Conservation (phyloP, 2,888 invertebrate genomes). For the Hesperia comma region DNA sequence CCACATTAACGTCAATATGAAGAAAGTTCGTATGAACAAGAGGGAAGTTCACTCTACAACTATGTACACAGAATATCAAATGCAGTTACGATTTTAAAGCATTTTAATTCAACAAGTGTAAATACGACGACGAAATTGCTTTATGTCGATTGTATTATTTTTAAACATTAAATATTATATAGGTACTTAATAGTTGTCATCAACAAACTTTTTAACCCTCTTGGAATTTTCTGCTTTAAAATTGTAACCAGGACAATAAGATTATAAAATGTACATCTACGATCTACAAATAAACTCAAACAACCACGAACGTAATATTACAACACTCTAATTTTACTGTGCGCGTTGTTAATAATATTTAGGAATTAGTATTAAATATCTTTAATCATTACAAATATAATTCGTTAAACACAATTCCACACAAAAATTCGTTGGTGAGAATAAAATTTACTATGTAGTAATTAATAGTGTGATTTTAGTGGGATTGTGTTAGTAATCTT, state of each 20-base stretch:
- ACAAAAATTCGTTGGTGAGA: slow-evolving; percentile 37
- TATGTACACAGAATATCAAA: slow-evolving; percentile 30
- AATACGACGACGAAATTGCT: neutral
- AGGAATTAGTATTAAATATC: slow-evolving; percentile 58
- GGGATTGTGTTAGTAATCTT: too few relatives aligned
- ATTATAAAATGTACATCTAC: slow-evolving; percentile 38
- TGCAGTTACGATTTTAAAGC: slow-evolving; percentile 27
- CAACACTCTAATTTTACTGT: slow-evolving; percentile 68
- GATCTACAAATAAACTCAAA: slow-evolving; percentile 53
- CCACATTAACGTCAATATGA: slow-evolving; percentile 23
- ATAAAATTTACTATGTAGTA: too few relatives aligned
- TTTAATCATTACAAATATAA: slow-evolving; percentile 48
- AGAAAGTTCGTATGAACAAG: slow-evolving; percentile 21
- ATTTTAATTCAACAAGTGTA: neutral
- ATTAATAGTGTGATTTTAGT: too few relatives aligned
- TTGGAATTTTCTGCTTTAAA: slow-evolving; percentile 8
- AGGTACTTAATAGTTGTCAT: neutral
- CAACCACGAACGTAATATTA: slow-evolving; percentile 54
- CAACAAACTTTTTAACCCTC: neutral
- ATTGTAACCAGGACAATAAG: slow-evolving; percentile 35
- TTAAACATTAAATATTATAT: too few relatives aligned
- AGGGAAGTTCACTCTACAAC: slow-evolving; percentile 16
- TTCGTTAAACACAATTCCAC: slow-evolving; percentile 1
- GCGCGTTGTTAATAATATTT: slow-evolving; percentile 73
- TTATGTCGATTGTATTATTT: too few relatives aligned